These are phyloP conservation scores for Ichneumon xanthorius DNA, from an alignment of 2,888 invertebrate species.

Conservation along the genomic window DNA sequence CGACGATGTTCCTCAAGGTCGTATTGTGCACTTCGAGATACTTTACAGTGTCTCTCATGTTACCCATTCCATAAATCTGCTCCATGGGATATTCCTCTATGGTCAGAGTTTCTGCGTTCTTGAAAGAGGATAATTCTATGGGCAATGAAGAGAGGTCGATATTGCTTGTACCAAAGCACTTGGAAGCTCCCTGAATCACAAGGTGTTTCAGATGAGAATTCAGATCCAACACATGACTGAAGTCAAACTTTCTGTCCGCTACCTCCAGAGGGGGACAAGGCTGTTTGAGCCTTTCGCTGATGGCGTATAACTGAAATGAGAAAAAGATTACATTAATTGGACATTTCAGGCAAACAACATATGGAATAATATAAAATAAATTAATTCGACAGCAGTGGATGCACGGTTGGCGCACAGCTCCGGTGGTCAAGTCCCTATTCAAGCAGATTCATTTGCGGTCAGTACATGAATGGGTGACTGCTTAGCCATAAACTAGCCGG, in stretches of 20 bases:
- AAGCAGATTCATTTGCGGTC: too few species aligned
- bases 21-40: constrained; percentile 89
- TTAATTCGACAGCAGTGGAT: neutral
- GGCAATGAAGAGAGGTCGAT: constrained; percentile 92
- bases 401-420: too few species aligned
- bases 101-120: constrained; percentile 89
- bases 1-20: constrained; percentile 89
- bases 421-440: too few species aligned
- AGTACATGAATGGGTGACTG: too few species aligned
- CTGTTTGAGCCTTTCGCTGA: constrained; percentile 94
- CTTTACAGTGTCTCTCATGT: constrained; percentile 88
- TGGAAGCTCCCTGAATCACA: constrained; percentile 89
- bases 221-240: constrained; percentile 96
- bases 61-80: constrained; percentile 88
- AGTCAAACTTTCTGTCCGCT: constrained; percentile 92
- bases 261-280: constrained; percentile 93
- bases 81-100: constrained; percentile 90
- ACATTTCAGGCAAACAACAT: neutral
- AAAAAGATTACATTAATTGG: neutral
- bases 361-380: neutral
- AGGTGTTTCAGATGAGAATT: constrained; percentile 91
- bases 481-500: too few species aligned
- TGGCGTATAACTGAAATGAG: constrained; percentile 91
- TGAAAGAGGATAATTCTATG: constrained; percentile 94
- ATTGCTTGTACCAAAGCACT: constrained; percentile 92